Percentiles rank a stretch among this genome's conserved stretches.
phyloP scores from a whole-genome alignment of 2,888 invertebrate genomes.

The Archips crataeganus region DNA sequence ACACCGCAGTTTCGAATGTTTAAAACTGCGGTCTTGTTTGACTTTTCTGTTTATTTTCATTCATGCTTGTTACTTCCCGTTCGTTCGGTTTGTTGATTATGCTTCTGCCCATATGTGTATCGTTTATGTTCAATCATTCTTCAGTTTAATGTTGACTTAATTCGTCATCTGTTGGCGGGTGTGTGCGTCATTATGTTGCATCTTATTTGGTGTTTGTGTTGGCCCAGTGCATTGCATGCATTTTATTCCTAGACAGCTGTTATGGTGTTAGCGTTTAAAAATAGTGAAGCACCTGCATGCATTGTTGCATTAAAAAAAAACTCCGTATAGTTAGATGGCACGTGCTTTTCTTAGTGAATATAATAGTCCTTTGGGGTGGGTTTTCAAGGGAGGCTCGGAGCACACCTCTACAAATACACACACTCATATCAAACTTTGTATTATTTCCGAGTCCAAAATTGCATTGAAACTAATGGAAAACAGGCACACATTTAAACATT shows the following conservation, averaged over 20 bases:
- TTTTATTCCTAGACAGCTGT: constrained; percentile 7
- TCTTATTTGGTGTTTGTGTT: constrained; percentile 1
- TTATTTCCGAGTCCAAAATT: no score
- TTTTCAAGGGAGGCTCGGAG: no score
- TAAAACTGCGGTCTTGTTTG: constrained; percentile 14
- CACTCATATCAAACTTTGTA: no score
- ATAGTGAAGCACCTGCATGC: constrained; percentile 21
- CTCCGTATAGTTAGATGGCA: neutral
- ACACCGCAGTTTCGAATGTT: constrained; percentile 14
- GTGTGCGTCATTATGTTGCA: constrained; percentile 27
- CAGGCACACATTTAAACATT: no score
- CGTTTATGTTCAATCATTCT: constrained; percentile 19
- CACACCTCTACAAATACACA: no score
- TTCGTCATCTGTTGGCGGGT: constrained; percentile 26
- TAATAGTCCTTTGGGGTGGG: no score
- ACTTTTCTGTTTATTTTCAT: constrained; percentile 22
- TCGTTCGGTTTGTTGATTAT: constrained; percentile 20
- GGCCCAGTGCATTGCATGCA: constrained; percentile 1
- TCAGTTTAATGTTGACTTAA: constrained; percentile 18
- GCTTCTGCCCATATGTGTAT: constrained; percentile 22
- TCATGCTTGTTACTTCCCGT: constrained; percentile 28
- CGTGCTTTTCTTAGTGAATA: neutral
- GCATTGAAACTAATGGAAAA: no score
- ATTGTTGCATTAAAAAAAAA: neutral
- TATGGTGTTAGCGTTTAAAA: constrained; percentile 22